Base-by-base conservation (phyloP, 37 sponge, comb jelly and placozoan genomes). In the Diacarnus erythraeanus region DNA sequence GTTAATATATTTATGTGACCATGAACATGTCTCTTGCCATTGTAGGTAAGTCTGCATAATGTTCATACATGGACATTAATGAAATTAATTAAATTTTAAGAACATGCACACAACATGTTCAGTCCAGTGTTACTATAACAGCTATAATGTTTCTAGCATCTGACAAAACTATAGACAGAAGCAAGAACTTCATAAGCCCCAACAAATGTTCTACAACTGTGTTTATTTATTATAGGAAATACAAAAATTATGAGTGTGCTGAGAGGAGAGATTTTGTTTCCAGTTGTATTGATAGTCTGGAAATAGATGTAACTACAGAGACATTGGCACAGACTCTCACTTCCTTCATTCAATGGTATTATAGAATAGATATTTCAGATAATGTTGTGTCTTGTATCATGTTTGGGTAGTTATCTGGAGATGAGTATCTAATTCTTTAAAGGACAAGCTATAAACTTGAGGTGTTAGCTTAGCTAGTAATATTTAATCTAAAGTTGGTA, bases 201-300 rank as follows among this genome's bases (percentile, higher is more conserved):
- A n/a, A n/a, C n/a, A n/a, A n/a, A n/a, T n/a, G n/a, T 54, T 54
- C n/a, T n/a, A n/a, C 57, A 12, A 12, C 57, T 54, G 18, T 21
- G 18, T 54, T 54, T 54, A 38, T 79, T 21, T 31, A 6, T 12
- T 23, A 2, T 69, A 83, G 84, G 77, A 66, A 72, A 31, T 69
- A 76, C n/a, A 37, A 77, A 12, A 8, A 54, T 27, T 84, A 84
- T 39, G 38, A 56, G 18, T 77, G 84, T 77, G 84, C 76, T 37
- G 77, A 84, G 43, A 0, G 36, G 47, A 43, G 37, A 22, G 57
- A 26, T 41, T 84, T 71, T 27, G n/a, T 77, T 27, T 21, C 30
- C 21, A 77, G 18, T 27, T 76, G 77, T 56, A 77, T 84, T 27
- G 51, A 67, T 20, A 77, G 36, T 30, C 77, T 84, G 71, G 84